Evolutionary conservation across 2,888 invertebrate genomes (phyloP), one percentile per base, ranked within the genome.

Genomic region (Marronus borbonicus): DNA sequence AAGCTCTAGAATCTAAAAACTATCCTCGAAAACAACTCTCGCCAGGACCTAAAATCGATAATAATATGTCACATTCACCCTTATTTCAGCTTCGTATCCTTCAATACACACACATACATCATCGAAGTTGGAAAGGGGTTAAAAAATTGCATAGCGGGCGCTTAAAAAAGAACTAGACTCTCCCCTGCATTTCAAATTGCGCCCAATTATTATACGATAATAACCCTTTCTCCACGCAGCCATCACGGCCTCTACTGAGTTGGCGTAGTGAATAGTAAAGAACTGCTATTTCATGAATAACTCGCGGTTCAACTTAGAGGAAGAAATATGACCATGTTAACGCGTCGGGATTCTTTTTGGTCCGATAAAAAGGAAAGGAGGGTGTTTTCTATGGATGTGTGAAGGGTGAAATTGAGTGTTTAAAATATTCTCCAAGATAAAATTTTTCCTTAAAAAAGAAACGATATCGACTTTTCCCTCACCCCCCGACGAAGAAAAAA

Each of bases 131-230:
- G 44, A 44, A 44, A 5, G 5, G 62, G 31, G 2, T 12, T 17
- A 62, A 62, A 62, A 62, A 62, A 62, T 31, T 8, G 62, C 14
- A 62, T 24, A 12, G 2, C 12, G 44, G 8, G 12, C 12, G 44
- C 44, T 44, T 44, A 12, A 12, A 44, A 44, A 44, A 44, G 44
- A 44, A 44, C 10, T 8, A 12, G 44, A 8, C 0, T 7, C 44
- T 12, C 12, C 44, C 44, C 44, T 44, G 12, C 44, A 12, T 68
- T 20, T 20, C 50, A 68, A 68, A 68, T 68, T 68, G 68, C 68
- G 49, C 52, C 68, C 68, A 68, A 68, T 68, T 68, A 68, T 68
- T 49, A 68, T 50, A 50, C 39, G 68, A 68, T 68, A 68, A 68
- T 68, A 68, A 68, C 50, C 68, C 68, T 50, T 39, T 28, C 12